Conservation (phyloP, 2,888 invertebrate species). For the Hecatera dysodea region DNA sequence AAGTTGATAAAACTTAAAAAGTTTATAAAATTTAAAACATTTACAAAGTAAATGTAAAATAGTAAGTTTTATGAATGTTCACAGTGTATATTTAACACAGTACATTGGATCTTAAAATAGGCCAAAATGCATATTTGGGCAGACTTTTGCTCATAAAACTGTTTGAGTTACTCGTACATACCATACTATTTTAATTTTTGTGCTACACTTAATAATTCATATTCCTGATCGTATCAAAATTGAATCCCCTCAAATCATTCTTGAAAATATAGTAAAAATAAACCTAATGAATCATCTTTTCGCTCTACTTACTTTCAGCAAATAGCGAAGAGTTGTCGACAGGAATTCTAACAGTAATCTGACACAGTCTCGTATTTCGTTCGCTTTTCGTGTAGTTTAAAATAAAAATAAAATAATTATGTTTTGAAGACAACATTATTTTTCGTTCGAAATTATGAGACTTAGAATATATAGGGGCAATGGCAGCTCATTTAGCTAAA, state of each 20-base stretch:
- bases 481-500: not conserved
- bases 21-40: no score
- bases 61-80: not conserved
- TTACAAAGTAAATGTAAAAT: not conserved
- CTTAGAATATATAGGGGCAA: not conserved
- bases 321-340: not conserved
- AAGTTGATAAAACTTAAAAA: no score
- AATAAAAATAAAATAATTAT: not conserved
- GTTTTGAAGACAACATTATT: not conserved
- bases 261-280: constrained; percentile 8
- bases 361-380: not conserved
- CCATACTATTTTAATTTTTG: not conserved
- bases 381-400: constrained; percentile 7
- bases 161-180: not conserved
- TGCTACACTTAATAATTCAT: not conserved
- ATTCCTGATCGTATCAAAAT: not conserved
- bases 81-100: not conserved
- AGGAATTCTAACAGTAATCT: not conserved
- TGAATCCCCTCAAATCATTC: not conserved
- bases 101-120: not conserved
- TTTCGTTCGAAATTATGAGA: not conserved
- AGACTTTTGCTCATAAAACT: not conserved
- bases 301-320: not conserved
- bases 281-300: not conserved
- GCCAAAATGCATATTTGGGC: not conserved